phyloP scores from a whole-genome alignment of 1,140 invertebrate species.

The Brachionus paranguensis region DNA sequence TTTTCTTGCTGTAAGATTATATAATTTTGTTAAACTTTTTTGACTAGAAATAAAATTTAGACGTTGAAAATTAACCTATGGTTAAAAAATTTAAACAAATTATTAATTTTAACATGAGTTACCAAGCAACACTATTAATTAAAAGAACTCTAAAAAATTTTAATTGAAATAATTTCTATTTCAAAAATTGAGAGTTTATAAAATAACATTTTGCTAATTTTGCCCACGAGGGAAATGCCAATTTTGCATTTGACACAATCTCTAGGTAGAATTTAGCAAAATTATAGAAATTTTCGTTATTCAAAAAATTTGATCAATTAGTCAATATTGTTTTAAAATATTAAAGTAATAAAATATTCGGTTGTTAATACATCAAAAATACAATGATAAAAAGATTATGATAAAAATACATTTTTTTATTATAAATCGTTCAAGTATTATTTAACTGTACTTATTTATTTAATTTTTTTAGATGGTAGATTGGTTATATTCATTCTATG shows the following conservation, averaged over 20 bases:
- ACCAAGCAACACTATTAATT: slow-evolving; percentile 9
- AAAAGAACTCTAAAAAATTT: not conserved
- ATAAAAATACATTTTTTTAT: not conserved
- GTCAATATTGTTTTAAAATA: not conserved
- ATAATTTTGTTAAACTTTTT: not conserved
- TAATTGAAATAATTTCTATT: not conserved
- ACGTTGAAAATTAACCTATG: slow-evolving; percentile 1
- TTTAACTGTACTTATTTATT: too few relatives aligned
- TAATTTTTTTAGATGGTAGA: too few relatives aligned
- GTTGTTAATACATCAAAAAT: too few relatives aligned
- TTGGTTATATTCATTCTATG: too few relatives aligned
- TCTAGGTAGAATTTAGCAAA: not conserved
- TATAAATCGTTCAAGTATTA: not conserved
- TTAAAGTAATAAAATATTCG: not conserved
- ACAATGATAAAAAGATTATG: not conserved
- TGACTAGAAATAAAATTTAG: not conserved
- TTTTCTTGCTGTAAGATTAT: not conserved
- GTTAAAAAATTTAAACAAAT: slow-evolving; percentile 33
- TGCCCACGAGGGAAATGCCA: not conserved
- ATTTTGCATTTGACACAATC: not conserved
- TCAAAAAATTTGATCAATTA: not conserved
- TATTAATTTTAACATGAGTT: slow-evolving; percentile 17
- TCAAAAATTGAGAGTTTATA: not conserved
- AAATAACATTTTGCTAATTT: not conserved
- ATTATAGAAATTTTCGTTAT: not conserved